Percentiles rank a stretch among this genome's conserved stretches.
Evolutionary conservation across 2,888 invertebrate genomes (phyloP).

Genomic region (Lomographa bimaculata): DNA sequence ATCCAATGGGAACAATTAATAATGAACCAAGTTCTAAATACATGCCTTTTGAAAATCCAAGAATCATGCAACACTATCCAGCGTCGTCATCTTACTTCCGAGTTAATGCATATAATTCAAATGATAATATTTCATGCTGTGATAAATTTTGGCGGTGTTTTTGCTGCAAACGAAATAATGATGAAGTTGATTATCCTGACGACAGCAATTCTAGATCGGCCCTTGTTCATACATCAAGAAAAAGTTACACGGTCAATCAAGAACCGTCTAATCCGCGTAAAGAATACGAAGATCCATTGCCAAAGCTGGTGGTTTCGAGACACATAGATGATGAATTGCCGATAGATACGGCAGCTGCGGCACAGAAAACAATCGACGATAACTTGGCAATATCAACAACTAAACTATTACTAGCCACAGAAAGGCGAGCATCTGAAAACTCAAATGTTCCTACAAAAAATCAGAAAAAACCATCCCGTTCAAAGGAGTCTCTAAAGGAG

Average conservation of each 20-base stretch:
- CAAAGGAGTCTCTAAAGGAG: slow-evolving; percentile 39
- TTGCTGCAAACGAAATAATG: slow-evolving; percentile 49
- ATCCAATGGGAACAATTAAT: slow-evolving; percentile 51
- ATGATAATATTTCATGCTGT: slow-evolving; percentile 38
- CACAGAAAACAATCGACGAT: slow-evolving; percentile 46
- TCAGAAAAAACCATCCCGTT: slow-evolving; percentile 36
- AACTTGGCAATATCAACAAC: slow-evolving; percentile 59
- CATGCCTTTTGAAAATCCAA: slow-evolving; percentile 53
- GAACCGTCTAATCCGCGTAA: slow-evolving; percentile 33
- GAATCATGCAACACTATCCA: slow-evolving; percentile 35
- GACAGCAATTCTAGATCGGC: slow-evolving; percentile 59
- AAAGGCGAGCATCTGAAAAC: slow-evolving; percentile 48
- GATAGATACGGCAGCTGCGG: slow-evolving; percentile 35
- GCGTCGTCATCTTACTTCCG: slow-evolving; percentile 47
- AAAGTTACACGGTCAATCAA: slow-evolving; percentile 59
- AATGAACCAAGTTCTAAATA: slow-evolving; percentile 52
- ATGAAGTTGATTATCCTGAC: slow-evolving; percentile 46
- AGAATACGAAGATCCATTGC: slow-evolving; percentile 30
- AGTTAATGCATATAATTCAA: slow-evolving; percentile 53
- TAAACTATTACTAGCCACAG: slow-evolving; percentile 54
- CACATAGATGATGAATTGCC: slow-evolving; percentile 37
- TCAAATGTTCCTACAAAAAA: slow-evolving; percentile 23
- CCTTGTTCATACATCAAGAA: slow-evolving; percentile 54
- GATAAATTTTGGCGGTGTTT: slow-evolving; percentile 49
- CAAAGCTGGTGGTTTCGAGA: slow-evolving; percentile 41